These are phyloP conservation scores for Protaetia brevitarsis DNA, from an alignment of 1,140 invertebrate genomes.

Conservation along the genomic window DNA sequence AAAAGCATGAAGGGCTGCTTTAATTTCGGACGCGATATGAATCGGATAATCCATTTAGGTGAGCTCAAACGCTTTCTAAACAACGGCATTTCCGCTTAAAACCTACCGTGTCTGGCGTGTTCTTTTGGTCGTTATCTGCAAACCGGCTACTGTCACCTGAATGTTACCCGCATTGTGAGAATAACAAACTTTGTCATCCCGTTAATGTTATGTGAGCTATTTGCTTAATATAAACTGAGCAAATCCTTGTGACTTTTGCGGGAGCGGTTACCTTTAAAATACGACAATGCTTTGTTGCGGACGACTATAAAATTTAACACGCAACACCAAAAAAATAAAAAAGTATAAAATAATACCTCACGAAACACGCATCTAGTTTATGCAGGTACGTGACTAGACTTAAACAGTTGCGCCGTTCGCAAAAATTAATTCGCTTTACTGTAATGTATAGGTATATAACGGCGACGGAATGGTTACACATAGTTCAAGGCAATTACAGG, in stretches of 20 bases:
- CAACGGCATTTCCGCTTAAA: slow-evolving; percentile 14
- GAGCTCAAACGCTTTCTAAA: slow-evolving; percentile 14
- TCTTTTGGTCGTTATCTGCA: slow-evolving; percentile 11
- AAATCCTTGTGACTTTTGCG: background rate
- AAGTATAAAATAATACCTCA: slow-evolving; percentile 5
- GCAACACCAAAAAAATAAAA: background rate
- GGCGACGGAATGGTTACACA: too few relatives aligned
- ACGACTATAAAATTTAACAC: slow-evolving; percentile 8
- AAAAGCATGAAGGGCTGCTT: background rate
- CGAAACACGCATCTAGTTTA: background rate
- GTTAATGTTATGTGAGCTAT: slow-evolving; percentile 16
- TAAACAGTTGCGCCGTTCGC: background rate
- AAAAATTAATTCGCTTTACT: slow-evolving; percentile 2
- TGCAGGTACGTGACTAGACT: background rate
- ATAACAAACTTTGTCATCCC: slow-evolving; percentile 13
- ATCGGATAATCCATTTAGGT: slow-evolving; percentile 16
- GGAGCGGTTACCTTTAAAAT: slow-evolving; percentile 1
- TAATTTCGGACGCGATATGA: background rate
- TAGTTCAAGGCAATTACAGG: too few relatives aligned
- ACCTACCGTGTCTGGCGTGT: slow-evolving; percentile 1
- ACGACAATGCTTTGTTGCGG: background rate
- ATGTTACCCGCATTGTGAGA: slow-evolving; percentile 6
- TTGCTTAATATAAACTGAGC: slow-evolving; percentile 8
- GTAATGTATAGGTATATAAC: too few relatives aligned
- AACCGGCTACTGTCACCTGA: slow-evolving; percentile 8